Conservation (phyloP, 2,113 vertebrate species). For the Vulpes ferrilata region DNA sequence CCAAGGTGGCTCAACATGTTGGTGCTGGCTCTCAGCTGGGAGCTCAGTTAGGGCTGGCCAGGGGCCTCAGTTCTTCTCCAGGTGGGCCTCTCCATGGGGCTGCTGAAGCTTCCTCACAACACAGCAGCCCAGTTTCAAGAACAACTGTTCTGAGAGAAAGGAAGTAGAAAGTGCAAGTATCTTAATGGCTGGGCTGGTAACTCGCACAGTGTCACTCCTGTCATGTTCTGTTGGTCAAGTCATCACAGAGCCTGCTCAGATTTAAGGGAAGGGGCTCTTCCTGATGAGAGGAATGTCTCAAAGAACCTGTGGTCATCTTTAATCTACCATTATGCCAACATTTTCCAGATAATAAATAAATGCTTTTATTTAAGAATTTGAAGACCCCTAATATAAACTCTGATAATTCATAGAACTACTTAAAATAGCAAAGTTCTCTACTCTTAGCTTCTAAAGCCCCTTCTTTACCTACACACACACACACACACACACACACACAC, state of each 20-base stretch:
- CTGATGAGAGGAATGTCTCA: background rate
- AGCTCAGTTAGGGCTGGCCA: background rate
- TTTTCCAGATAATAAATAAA: background rate
- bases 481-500: background rate
- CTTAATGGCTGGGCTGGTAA: background rate
- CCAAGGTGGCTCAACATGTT: background rate
- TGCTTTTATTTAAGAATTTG: background rate
- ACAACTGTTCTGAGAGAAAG: background rate
- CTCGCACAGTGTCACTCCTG: background rate
- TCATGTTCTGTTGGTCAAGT: background rate
- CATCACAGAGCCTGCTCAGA: background rate
- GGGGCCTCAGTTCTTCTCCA: background rate
- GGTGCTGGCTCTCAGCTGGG: background rate
- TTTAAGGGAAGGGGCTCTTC: background rate
- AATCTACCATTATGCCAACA: background rate
- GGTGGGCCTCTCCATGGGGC: background rate
- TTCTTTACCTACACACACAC: background rate
- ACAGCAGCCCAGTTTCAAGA: background rate
- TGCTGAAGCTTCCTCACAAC: background rate
- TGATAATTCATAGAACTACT: constrained; percentile 45
- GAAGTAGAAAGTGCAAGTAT: background rate
- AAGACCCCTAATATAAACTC: background rate
- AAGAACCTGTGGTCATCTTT: background rate
- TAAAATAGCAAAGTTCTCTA: constrained; percentile 15
- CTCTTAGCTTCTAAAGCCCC: background rate